phyloP scores from a whole-genome alignment of 2,888 invertebrate species.

The Drosophila eohydei region DNA sequence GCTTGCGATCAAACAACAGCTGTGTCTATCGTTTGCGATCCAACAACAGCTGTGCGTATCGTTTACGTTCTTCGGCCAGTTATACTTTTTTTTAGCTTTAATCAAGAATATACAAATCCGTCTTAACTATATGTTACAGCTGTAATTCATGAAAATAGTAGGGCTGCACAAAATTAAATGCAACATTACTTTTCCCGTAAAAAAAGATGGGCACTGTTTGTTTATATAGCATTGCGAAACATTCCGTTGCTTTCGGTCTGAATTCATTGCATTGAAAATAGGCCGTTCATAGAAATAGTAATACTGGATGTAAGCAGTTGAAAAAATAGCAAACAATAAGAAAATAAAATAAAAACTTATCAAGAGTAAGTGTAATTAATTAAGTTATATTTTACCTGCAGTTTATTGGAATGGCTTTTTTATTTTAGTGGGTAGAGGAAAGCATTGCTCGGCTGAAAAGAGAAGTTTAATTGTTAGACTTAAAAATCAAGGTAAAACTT shows the following conservation, averaged over 20 bases:
- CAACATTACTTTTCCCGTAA: background rate
- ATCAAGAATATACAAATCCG: background rate
- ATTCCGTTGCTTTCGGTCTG: background rate
- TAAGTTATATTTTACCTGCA: background rate
- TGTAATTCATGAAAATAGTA: background rate
- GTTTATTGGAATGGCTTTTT: background rate
- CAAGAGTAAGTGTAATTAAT: background rate
- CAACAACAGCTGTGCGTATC: conserved; percentile 24
- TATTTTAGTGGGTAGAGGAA: background rate
- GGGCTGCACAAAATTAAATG: background rate
- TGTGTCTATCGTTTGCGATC: conserved; percentile 11
- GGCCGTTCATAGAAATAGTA: background rate
- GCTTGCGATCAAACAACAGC: conserved; percentile 19
- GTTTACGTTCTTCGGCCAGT: conserved; percentile 10
- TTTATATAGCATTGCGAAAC: background rate
- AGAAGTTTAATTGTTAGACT: background rate
- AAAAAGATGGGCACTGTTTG: background rate
- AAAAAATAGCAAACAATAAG: too few species aligned
- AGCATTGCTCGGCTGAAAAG: background rate
- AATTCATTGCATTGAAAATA: background rate
- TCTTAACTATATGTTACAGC: background rate
- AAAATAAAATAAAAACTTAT: too few species aligned
- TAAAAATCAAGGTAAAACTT: background rate
- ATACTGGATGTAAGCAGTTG: too few species aligned
- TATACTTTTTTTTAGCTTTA: background rate